Evolutionary conservation across 2,113 vertebrate genomes (phyloP), one percentile per base, ranked within the genome.

Genomic region (Thinocorus orbignyianus): DNA sequence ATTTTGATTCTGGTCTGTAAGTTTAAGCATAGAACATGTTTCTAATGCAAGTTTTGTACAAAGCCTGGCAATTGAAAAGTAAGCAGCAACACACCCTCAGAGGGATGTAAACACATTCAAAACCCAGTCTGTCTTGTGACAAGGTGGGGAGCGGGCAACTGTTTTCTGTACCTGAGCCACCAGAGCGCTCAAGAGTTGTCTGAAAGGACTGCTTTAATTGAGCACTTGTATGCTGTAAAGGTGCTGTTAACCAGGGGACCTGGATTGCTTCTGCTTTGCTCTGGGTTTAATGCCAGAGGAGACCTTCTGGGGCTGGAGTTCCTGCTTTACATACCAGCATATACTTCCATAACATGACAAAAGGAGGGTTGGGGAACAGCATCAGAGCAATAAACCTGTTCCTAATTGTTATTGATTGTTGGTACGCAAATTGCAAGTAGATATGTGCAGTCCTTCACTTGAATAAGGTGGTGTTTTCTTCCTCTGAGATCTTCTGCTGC

Each of bases 171-270:
- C 89, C 87, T 78, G 92, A 94, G 87, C 93, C 90, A 57, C 93
- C 62, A 23, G 46, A 94, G 97, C 92, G 86, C 94, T 97, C 94
- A 89, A 20, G 97, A 97, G 93, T 93, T 96, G 95, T 91, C 96
- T 97, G 97, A 97, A 97, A 98, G 93, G 84, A 81, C 85, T 92
- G 85, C 89, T 97, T 97, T 97, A 96, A 97, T 97, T 97, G 97
- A 97, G 96, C 91, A 92, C 91, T 78, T 86, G 84, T 76, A 58
- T 96, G 83, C 93, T 92, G 88, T 96, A 97, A 97, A 94, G 87
- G 90, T 95, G 91, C 94, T 92, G 88, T 93, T 96, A 95, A 54
- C 85, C 81, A 81, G 95, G 95, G 92, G 44, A 93, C 65, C 73
- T 93, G 94, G 94, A 90, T 91, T 94, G 58, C 96, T 93, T 86